phyloP scores from a whole-genome alignment of 2,888 invertebrate species.

The Drosophila anomalipes region DNA sequence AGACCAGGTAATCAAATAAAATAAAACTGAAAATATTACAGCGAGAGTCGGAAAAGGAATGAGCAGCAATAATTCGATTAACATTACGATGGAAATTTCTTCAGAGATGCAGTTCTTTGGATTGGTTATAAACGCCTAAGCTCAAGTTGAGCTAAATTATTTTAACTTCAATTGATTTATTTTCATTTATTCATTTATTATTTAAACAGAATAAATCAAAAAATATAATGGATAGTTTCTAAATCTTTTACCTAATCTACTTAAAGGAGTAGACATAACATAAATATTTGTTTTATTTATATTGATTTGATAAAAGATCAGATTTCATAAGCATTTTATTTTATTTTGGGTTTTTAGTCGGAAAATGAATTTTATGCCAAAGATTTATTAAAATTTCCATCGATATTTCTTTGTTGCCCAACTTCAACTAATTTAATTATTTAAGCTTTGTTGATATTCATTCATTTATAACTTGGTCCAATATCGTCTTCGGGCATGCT shows the following conservation, averaged over 20 bases:
- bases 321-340: neutral
- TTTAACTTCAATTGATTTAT: neutral
- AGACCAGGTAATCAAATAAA: slow-evolving; percentile 6
- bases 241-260: neutral
- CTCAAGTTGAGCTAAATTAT: neutral
- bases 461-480: too few relatives aligned
- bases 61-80: neutral
- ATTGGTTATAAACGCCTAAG: neutral
- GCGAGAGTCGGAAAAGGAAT: slow-evolving; percentile 10
- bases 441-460: too few relatives aligned
- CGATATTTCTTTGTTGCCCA: too few relatives aligned
- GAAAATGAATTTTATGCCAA: too few relatives aligned
- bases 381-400: too few relatives aligned
- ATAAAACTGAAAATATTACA: neutral
- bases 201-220: too few relatives aligned
- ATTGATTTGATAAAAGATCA: neutral
- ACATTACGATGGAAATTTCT: neutral
- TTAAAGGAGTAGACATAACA: neutral
- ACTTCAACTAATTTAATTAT: too few relatives aligned
- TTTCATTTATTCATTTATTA: too few relatives aligned
- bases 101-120: neutral
- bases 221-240: neutral
- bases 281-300: neutral
- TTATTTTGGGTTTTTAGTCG: neutral
- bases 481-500: too few relatives aligned